A percentile compares a stretch with the other conserved stretches of the same genome.
Conservation (phyloP, 2,888 invertebrate species). For the Folsomia manolachei region DNA sequence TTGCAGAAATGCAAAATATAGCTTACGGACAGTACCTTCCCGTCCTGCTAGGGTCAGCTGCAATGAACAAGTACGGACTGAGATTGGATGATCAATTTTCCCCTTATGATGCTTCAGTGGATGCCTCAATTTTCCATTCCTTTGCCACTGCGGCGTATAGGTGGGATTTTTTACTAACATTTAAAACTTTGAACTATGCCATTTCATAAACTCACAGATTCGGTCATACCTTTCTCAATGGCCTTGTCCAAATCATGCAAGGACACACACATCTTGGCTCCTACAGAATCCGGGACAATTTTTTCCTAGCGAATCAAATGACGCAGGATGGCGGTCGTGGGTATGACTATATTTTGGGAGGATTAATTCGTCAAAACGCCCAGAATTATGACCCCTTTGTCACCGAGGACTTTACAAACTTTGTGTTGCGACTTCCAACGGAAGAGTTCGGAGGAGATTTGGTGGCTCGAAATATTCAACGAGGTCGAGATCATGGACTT, state of each 20-base stretch:
- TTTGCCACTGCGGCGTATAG: slow-evolving; percentile 6
- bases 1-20: background rate
- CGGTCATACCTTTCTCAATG: too few relatives aligned
- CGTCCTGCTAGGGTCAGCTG: background rate
- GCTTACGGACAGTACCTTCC: slow-evolving; percentile 1
- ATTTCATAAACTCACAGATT: too few relatives aligned
- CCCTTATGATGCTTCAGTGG: background rate
- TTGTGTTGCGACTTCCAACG: slow-evolving; percentile 10
- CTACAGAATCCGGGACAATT: too few relatives aligned
- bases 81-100: background rate
- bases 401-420: slow-evolving; percentile 26
- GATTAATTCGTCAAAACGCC: background rate
- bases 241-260: too few relatives aligned
- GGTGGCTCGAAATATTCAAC: slow-evolving; percentile 22
- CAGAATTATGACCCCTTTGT: background rate
- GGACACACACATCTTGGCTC: too few relatives aligned
- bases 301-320: too few relatives aligned
- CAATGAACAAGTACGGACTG: background rate
- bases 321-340: too few relatives aligned
- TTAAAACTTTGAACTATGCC: too few relatives aligned
- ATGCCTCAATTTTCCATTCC: background rate
- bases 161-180: too few relatives aligned
- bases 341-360: background rate
- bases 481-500: slow-evolving; percentile 15
- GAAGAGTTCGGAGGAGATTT: slow-evolving; percentile 27